Evolutionary conservation across 2,113 vertebrate species (phyloP).

Genomic region (Siniperca knerii): DNA sequence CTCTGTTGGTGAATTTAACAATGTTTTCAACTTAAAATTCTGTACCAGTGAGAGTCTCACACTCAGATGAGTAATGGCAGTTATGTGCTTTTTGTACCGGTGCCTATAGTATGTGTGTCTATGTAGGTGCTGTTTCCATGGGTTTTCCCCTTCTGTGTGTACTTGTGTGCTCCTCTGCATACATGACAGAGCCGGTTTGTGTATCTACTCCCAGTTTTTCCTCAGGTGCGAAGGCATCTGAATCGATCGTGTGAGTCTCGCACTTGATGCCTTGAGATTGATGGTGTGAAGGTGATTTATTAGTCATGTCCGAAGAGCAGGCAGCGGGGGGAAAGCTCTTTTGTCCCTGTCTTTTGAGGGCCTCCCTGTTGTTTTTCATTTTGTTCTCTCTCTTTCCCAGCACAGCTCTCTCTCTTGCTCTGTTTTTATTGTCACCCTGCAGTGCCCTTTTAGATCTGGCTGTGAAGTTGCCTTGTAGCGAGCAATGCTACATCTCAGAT

Average conservation of each 20-base stretch:
- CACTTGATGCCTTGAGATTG: conserved; percentile 64
- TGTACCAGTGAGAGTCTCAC: not conserved
- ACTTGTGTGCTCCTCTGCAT: conserved; percentile 19
- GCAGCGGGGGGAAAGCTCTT: conserved; percentile 62
- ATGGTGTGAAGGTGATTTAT: conserved; percentile 72
- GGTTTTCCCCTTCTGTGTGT: not conserved
- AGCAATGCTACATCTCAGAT: conserved; percentile 32
- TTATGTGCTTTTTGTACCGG: not conserved
- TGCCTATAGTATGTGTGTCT: not conserved
- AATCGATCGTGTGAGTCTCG: conserved; percentile 44
- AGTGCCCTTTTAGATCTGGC: conserved; percentile 55
- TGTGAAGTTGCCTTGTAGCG: conserved; percentile 40
- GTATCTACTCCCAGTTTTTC: conserved; percentile 47
- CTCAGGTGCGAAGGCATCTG: conserved; percentile 44
- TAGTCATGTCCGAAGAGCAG: conserved; percentile 61
- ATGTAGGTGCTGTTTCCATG: not conserved
- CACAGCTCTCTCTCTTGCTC: conserved; percentile 16
- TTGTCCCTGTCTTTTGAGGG: conserved; percentile 69
- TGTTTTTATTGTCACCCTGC: conserved; percentile 59
- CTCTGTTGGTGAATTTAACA: not conserved
- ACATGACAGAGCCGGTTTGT: conserved; percentile 6
- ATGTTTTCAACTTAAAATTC: not conserved
- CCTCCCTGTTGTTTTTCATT: conserved; percentile 70
- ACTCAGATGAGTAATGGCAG: not conserved
- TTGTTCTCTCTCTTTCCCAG: conserved; percentile 25